These are phyloP conservation scores for Mnemiopsis leidyi DNA, from an alignment of 37 sponge, comb jelly and placozoan genomes.

Conservation along the genomic window DNA sequence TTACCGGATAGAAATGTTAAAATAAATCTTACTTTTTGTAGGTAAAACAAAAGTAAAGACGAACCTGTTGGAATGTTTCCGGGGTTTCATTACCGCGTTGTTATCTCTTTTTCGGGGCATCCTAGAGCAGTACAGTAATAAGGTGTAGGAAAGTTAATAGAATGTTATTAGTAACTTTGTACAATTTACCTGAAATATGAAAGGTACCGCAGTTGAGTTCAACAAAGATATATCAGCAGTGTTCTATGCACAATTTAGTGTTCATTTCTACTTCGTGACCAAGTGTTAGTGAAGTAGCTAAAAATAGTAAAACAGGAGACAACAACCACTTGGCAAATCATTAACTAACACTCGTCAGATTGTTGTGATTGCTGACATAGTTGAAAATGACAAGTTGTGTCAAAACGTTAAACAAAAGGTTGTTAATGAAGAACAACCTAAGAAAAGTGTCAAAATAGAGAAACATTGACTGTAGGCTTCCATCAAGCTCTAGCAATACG, in stretches of 20 bases:
- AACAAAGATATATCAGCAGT: background rate
- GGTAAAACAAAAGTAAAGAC: background rate
- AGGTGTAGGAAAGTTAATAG: background rate
- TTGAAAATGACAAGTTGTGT: too few species aligned
- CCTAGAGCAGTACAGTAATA: background rate
- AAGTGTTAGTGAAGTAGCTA: background rate
- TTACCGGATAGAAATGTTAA: background rate
- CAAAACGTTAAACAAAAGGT: too few species aligned
- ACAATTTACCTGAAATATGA: background rate
- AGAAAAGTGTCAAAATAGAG: too few species aligned
- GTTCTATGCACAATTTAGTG: too few species aligned
- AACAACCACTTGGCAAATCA: background rate
- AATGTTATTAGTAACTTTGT: background rate
- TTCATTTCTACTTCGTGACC: too few species aligned
- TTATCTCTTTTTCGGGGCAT: constrained; percentile 26
- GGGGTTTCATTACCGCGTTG: constrained; percentile 55
- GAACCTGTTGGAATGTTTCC: constrained; percentile 42
- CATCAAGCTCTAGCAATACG: too few species aligned
- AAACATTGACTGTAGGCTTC: too few species aligned
- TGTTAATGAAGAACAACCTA: too few species aligned
- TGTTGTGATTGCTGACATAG: too few species aligned
- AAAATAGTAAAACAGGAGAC: background rate
- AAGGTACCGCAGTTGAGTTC: too few species aligned
- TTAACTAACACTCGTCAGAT: background rate
- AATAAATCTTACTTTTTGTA: background rate